phyloP scores from a whole-genome alignment of 2,888 invertebrate species.

The Cantharis nigra region DNA sequence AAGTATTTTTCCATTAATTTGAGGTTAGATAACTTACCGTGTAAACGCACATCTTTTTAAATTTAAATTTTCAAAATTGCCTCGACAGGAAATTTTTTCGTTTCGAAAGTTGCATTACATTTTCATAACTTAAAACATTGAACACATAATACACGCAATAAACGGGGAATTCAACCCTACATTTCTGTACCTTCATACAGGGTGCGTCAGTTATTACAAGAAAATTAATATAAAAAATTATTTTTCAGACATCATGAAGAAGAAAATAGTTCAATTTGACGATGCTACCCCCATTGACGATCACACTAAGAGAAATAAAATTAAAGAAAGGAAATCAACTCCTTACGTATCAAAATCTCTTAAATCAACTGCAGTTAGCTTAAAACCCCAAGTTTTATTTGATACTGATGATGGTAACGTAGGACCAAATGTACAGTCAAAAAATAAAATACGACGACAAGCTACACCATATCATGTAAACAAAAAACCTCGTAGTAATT shows the following conservation, averaged over 20 bases:
- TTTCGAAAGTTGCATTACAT: not conserved
- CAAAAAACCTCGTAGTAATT: not conserved
- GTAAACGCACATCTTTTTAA: not conserved
- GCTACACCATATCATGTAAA: not conserved
- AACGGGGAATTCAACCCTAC: not conserved
- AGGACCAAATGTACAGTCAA: not conserved
- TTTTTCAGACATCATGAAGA: not conserved
- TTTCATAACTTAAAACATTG: not conserved
- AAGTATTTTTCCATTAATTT: not conserved
- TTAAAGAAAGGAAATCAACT: not conserved
- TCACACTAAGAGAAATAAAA: not conserved
- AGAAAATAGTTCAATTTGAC: not conserved
- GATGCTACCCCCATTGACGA: not conserved
- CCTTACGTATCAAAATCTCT: not conserved
- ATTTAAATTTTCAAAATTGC: not conserved
- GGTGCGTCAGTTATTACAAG: not conserved
- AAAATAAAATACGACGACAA: not conserved
- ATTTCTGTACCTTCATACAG: not conserved
- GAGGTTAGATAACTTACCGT: not conserved
- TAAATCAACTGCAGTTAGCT: not conserved
- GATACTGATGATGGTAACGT: not conserved
- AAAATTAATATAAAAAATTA: not conserved
- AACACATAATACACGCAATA: not conserved
- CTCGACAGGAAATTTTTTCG: not conserved
- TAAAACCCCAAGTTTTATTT: not conserved